phyloP scores from a whole-genome alignment of 2,888 invertebrate species.

The Thumatha senex region DNA sequence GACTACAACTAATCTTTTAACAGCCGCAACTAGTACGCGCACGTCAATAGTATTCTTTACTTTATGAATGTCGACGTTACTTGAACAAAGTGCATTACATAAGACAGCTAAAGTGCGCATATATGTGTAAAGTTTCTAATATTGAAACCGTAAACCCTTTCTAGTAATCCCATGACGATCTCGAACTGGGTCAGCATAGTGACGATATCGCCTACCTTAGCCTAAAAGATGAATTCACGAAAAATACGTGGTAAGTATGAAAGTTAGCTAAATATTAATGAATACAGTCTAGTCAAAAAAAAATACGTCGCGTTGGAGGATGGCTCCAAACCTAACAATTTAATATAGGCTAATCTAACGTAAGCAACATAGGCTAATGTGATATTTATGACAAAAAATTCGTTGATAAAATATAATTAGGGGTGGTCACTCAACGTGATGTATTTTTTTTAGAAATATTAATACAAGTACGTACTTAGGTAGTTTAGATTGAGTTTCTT shows the following conservation, averaged over 20 bases:
- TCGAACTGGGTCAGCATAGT: constrained; percentile 67
- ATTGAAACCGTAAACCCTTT: constrained; percentile 78
- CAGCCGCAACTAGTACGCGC: constrained; percentile 56
- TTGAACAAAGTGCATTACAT: constrained; percentile 44
- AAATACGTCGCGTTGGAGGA: too few species aligned
- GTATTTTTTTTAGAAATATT: too few species aligned
- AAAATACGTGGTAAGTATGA: constrained; percentile 14
- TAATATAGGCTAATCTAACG: too few species aligned
- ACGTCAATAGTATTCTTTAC: constrained; percentile 39
- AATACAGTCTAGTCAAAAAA: too few species aligned
- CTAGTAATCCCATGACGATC: constrained; percentile 61
- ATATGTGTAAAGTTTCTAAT: constrained; percentile 57
- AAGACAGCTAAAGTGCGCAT: constrained; percentile 46
- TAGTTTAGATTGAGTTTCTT: too few species aligned
- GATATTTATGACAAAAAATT: too few species aligned
- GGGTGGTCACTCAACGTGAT: too few species aligned
- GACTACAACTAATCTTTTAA: constrained; percentile 47
- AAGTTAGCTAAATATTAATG: too few species aligned
- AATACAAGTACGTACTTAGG: too few species aligned
- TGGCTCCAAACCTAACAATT: too few species aligned
- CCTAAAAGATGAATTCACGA: constrained; percentile 56
- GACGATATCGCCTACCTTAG: constrained; percentile 50
- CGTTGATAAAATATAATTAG: too few species aligned
- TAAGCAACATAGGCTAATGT: too few species aligned
- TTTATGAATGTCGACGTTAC: constrained; percentile 33